phyloP scores from a whole-genome alignment of 2,113 vertebrate genomes.

The Triplophysa tibetana region DNA sequence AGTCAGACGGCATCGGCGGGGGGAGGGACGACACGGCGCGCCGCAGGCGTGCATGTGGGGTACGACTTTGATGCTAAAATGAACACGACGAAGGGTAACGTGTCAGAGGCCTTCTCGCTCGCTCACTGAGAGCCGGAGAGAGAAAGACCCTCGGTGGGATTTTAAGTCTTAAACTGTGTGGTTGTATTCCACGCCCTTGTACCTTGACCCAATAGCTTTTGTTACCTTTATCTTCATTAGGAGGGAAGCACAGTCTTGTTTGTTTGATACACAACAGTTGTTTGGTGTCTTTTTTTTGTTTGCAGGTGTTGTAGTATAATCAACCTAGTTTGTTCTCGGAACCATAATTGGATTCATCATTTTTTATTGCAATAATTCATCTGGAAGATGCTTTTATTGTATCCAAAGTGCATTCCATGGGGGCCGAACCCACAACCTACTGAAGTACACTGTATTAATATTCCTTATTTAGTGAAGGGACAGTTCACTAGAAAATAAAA shows the following conservation, averaged over 20 bases:
- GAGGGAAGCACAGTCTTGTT: not conserved
- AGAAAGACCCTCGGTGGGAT: constrained; percentile 23
- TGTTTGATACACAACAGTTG: not conserved
- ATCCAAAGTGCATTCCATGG: too few relatives aligned
- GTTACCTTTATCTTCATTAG: not conserved
- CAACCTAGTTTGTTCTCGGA: not conserved
- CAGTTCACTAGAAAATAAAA: too few relatives aligned
- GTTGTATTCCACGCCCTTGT: constrained; percentile 34
- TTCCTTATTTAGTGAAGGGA: too few relatives aligned
- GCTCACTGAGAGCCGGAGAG: constrained; percentile 13
- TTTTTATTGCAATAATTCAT: too few relatives aligned
- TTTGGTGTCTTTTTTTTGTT: not conserved
- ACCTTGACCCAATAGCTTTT: not conserved
- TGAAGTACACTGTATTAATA: too few relatives aligned
- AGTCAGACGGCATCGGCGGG: constrained; percentile 53
- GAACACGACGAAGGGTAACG: constrained; percentile 55
- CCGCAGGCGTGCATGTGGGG: constrained; percentile 56
- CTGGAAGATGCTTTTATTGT: too few relatives aligned
- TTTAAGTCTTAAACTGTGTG: constrained; percentile 42
- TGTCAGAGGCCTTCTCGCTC: not conserved
- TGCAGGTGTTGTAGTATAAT: not conserved
- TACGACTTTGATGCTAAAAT: constrained; percentile 58
- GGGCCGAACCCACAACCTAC: too few relatives aligned
- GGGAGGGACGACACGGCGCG: constrained; percentile 35
- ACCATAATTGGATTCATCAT: too few relatives aligned